phyloP scores from a whole-genome alignment of 2,888 invertebrate species.

The Thera obeliscata region DNA sequence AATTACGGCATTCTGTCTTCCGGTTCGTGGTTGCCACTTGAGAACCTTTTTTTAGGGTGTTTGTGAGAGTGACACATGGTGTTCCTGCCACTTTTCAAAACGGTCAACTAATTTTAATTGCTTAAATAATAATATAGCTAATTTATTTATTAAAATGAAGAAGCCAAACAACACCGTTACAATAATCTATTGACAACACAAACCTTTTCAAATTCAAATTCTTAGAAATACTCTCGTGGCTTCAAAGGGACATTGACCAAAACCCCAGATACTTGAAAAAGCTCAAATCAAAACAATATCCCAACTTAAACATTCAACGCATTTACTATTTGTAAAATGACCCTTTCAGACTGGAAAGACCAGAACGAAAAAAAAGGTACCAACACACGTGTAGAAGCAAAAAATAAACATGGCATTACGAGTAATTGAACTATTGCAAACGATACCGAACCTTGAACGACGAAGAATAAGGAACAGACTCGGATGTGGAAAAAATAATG shows the following conservation, averaged over 20 bases:
- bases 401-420: slow-evolving; percentile 52
- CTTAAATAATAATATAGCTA: not conserved
- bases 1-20: not conserved
- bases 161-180: slow-evolving; percentile 20
- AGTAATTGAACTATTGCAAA: slow-evolving; percentile 33
- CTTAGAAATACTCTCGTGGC: slow-evolving; percentile 27
- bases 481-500: slow-evolving; percentile 7
- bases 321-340: slow-evolving; percentile 55
- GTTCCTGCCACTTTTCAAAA: not conserved
- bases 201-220: slow-evolving; percentile 30
- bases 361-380: slow-evolving; percentile 52
- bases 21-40: not conserved
- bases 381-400: slow-evolving; percentile 54
- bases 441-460: slow-evolving; percentile 27
- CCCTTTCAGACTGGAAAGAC: slow-evolving; percentile 55
- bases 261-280: slow-evolving; percentile 35
- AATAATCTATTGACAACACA: slow-evolving; percentile 28
- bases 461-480: slow-evolving; percentile 5
- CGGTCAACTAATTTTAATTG: not conserved
- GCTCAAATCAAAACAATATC: slow-evolving; percentile 44
- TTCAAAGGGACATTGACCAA: slow-evolving; percentile 28
- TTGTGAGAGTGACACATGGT: not conserved
- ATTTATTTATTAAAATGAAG: slow-evolving; percentile 7
- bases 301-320: slow-evolving; percentile 50
- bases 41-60: not conserved